Percentiles rank a stretch among this genome's conserved stretches.
Evolutionary conservation across 2,113 vertebrate genomes (phyloP).

Genomic region (Thymallus thymallus): DNA sequence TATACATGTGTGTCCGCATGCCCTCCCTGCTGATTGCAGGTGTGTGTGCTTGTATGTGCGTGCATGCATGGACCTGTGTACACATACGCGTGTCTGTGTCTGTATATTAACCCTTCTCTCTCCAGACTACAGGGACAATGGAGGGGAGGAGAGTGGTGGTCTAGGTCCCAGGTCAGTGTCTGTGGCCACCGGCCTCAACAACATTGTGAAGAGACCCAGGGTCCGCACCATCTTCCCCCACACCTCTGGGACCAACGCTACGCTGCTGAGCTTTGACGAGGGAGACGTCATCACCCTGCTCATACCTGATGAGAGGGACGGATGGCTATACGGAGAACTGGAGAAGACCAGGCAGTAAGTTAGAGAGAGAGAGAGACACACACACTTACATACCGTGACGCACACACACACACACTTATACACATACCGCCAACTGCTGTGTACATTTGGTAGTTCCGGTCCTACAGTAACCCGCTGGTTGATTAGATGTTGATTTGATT

Average conservation of each 20-base stretch:
- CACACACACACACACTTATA: background rate
- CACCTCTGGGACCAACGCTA: conserved; percentile 80
- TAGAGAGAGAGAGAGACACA: background rate
- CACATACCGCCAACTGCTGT: too few relatives aligned
- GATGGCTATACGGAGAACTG: conserved; percentile 95
- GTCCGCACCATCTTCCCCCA: conserved; percentile 95
- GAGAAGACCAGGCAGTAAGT: conserved; percentile 85
- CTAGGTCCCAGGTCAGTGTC: conserved; percentile 82
- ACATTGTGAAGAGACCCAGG: conserved; percentile 83
- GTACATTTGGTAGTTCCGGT: too few relatives aligned
- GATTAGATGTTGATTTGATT: too few relatives aligned
- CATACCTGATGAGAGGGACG: conserved; percentile 89
- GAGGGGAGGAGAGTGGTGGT: conserved; percentile 67
- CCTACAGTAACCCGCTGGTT: too few relatives aligned
- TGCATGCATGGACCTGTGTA: background rate
- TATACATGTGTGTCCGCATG: background rate
- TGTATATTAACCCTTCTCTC: background rate
- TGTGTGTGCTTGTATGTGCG: background rate
- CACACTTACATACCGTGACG: background rate
- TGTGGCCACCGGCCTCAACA: conserved; percentile 87
- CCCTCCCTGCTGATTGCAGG: background rate
- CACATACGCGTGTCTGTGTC: too few relatives aligned
- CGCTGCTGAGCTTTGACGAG: conserved; percentile 88
- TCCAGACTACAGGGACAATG: conserved; percentile 42
- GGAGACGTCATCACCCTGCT: conserved; percentile 88